Percentiles rank a stretch among this genome's conserved stretches.
phyloP scores from a whole-genome alignment of 2,113 vertebrate genomes.

The Microtus ochrogaster region DNA sequence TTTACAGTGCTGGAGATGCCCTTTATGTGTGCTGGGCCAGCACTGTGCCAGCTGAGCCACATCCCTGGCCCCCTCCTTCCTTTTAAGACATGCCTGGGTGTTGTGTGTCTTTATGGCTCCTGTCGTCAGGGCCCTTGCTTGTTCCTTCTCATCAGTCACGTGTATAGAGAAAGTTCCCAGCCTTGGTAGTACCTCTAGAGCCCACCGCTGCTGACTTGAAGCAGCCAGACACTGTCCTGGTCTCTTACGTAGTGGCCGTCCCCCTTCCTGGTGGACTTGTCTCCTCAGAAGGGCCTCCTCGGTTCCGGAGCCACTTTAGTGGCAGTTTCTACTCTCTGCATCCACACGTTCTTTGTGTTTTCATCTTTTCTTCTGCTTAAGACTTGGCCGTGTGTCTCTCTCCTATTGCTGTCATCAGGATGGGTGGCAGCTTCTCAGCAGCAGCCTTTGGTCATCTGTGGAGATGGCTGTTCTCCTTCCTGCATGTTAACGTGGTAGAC shows the following conservation, averaged over 20 bases:
- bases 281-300: accelerated
- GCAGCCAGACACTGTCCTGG: not conserved
- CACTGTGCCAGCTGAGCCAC: not conserved
- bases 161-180: not conserved
- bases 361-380: not conserved
- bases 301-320: not conserved
- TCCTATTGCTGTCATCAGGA: not conserved
- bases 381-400: not conserved
- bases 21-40: not conserved
- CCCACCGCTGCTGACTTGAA: not conserved
- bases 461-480: not conserved
- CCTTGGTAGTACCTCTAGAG: not conserved
- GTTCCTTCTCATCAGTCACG: not conserved
- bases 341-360: too few species aligned
- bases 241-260: accelerated
- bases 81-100: not conserved
- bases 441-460: not conserved
- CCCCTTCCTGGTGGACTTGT: not conserved
- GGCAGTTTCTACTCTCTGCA: not conserved
- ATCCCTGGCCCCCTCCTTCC: not conserved
- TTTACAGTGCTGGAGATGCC: not conserved
- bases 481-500: not conserved
- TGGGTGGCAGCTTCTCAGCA: conserved; percentile 28
- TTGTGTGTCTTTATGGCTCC: not conserved
- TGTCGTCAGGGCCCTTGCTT: not conserved